Base-by-base conservation (phyloP, 2,113 vertebrate species). In the Morone saxatilis region DNA sequence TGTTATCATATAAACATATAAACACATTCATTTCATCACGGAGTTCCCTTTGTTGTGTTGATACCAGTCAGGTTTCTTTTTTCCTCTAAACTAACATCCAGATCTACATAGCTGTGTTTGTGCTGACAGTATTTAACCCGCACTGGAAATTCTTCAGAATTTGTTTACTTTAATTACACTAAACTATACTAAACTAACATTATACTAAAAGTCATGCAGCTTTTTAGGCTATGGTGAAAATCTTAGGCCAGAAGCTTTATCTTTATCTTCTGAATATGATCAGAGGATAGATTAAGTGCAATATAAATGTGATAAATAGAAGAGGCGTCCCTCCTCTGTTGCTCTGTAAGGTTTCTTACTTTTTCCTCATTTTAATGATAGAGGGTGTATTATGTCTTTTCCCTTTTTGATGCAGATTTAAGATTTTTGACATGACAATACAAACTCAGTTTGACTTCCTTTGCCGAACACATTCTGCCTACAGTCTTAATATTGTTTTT, bases 81-180 rank as follows among this genome's bases (percentile, higher is more conserved):
- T 14, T 11, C 11, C 19, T 67, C 19, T 31, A 56, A 71, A 67
- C 36, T 80, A 81, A 87, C 38, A 36, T 38, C 6, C 57, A 45
- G 3, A 38, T 60, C 13, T 19, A 11, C 60, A 50, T 54, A 12
- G 13, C 56, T 20, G 40, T 74, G 9, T 19, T 48, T 62, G 6
- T 48, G 62, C 47, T 81, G 60, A 65, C 11, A 47, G 20, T 53
- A 41, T 69, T 40, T 43, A 62, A 54, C 19, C 13, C 22, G 19
- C 10, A 47, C 16, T 31, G 2, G 5, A 48, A 1, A 14, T 11
- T 20, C 60, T 41, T 41, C 19, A 41, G 9, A 63, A 63, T 14
- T 38, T 2, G 25, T 51, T 31, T 8, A 38, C 6, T 20, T 41
- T 16, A 43, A 13, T 53, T 25, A 25, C 25, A 16, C 13, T 78